Base-by-base conservation (phyloP, 1,140 invertebrate species). In the Zaprionus nigranus region DNA sequence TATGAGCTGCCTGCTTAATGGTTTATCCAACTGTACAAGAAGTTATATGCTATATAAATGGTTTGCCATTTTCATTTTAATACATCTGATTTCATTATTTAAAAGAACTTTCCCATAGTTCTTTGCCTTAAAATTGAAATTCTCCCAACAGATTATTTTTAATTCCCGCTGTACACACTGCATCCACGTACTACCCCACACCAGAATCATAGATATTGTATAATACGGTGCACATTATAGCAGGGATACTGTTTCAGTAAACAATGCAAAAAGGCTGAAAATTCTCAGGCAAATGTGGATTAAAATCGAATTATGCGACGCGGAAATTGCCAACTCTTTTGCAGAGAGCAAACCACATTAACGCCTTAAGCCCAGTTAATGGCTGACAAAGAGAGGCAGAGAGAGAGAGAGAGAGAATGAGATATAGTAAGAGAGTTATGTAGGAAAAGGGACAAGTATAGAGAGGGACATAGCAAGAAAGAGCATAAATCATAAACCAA, bases 361-460 rank as follows among this genome's bases (percentile, higher is more conserved):
- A 85, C 81, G 85, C 85, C 78, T 79, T 84, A 64, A 84, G 84
- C 79, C 46, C 71, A 69, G 65, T 72, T 85, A 84, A 85, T 81
- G 69, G 64, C 43, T 43, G 26, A 43, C 15, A 17, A 17, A 17
- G n/a, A 9, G 40, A 17, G 40, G 2, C 15, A 17, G 5, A 28
- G 5, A 28, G 28, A 28, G 24, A 24, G 3, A 26, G n/a, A 43
- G 6, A 30, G 7, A 9, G 7, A 30, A 26, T 0, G 5, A 4
- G 24, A 4, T 24, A 24, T 24, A 28, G 26, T 1, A 7, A 28
- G 28, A 2, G 6, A 28, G 1, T 1, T 28, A 28, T 36, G 3
- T 6, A 43, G 40, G 2, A 15, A 17, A n/a, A 43, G n/a, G n/a
- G 5, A 26, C 24, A 26, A 26, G 5, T 26, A 4, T 0, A 26